Percentiles rank a stretch among this genome's conserved stretches.
Conservation (phyloP, 2,113 vertebrate genomes). For the Lophura nycthemera region DNA sequence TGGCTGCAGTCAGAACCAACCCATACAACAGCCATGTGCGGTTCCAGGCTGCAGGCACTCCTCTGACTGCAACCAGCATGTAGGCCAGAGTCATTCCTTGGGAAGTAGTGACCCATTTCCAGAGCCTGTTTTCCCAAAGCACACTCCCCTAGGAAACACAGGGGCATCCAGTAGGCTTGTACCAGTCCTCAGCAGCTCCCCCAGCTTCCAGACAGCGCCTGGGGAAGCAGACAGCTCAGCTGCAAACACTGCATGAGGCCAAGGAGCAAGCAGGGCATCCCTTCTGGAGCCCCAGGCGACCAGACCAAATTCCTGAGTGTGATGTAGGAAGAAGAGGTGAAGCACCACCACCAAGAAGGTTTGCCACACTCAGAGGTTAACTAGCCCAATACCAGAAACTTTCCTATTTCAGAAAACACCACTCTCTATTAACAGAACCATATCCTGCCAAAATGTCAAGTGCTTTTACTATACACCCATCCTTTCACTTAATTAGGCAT, state of each 20-base stretch:
- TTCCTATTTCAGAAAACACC: background rate
- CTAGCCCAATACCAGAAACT: background rate
- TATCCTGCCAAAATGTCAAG: background rate
- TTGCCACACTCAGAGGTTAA: background rate
- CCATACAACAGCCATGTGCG: background rate
- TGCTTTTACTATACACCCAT: background rate
- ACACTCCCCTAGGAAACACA: background rate
- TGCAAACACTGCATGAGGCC: background rate
- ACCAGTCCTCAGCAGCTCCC: background rate
- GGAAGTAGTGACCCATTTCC: background rate
- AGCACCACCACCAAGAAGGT: background rate
- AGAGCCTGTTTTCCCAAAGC: background rate
- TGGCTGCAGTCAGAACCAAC: background rate
- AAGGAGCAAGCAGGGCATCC: rapidly evolving
- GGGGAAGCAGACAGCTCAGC: background rate
- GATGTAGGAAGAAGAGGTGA: background rate
- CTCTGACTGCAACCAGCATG: background rate
- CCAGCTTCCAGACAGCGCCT: background rate
- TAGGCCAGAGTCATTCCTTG: background rate
- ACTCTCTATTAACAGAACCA: background rate
- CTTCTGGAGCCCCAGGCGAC: background rate
- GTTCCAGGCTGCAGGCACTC: background rate
- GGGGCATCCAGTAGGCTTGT: background rate
- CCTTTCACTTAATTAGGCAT: slow-evolving; percentile 44
- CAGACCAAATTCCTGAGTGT: background rate